Evolutionary conservation across 2,888 invertebrate species (phyloP).

Genomic region (Tuta absoluta): DNA sequence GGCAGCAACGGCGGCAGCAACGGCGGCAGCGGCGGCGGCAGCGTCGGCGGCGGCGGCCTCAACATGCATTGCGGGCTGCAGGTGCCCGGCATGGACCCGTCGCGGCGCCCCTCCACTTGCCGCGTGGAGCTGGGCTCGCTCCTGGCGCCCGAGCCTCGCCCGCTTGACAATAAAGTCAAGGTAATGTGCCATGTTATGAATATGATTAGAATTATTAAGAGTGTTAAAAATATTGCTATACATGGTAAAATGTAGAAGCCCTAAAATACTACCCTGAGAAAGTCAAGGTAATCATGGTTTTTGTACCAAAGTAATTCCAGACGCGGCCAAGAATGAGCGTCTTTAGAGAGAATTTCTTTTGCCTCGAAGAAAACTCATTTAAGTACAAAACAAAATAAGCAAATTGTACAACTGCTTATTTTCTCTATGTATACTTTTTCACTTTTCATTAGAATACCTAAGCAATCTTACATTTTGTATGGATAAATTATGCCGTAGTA

Average conservation of each 20-base stretch:
- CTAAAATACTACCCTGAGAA: no score
- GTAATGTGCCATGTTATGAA: conserved; percentile 60
- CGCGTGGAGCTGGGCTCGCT: conserved; percentile 83
- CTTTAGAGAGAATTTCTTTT: background rate
- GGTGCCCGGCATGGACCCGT: conserved; percentile 42
- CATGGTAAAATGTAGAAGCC: no score
- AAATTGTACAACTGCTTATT: background rate
- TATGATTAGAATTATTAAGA: no score
- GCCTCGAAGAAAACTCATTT: background rate
- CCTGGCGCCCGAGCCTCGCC: conserved; percentile 84
- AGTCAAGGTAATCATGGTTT: no score
- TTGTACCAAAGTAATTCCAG: no score
- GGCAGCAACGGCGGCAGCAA: conserved; percentile 57
- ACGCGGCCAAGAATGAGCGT: background rate
- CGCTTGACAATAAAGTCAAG: conserved; percentile 88
- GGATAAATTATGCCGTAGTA: background rate
- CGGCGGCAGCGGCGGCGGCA: conserved; percentile 57
- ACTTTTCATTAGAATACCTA: background rate
- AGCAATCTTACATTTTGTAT: background rate
- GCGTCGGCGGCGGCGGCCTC: conserved; percentile 55
- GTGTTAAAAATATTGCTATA: no score
- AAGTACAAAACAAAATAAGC: background rate
- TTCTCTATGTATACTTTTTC: background rate
- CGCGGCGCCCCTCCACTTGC: conserved; percentile 72
- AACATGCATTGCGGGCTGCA: conserved; percentile 50